Evolutionary conservation across 2,797 vertebrate species (phyloP).

Genomic region (Gambusia yucatana): DNA sequence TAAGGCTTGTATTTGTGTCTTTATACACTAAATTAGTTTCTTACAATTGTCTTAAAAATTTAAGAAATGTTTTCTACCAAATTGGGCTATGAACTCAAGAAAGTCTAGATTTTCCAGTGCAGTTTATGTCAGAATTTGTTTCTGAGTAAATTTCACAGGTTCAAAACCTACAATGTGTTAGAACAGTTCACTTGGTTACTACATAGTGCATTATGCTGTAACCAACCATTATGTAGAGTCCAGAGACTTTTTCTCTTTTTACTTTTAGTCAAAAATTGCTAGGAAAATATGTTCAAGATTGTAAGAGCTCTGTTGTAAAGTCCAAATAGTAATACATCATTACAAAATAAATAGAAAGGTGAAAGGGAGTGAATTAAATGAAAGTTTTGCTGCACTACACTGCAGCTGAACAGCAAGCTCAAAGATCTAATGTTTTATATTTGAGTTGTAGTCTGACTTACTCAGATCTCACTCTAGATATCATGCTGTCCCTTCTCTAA

Average conservation of each 20-base stretch:
- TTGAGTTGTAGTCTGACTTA: not conserved
- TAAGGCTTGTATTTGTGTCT: slow-evolving; percentile 24
- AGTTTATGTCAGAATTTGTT: not conserved
- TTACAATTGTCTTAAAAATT: not conserved
- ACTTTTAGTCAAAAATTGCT: not conserved
- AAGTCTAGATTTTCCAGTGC: not conserved
- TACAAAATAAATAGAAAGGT: not conserved
- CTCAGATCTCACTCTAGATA: not conserved
- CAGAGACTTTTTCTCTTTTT: not conserved
- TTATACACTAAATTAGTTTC: slow-evolving; percentile 42
- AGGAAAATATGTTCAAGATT: too few species aligned
- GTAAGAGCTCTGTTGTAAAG: not conserved
- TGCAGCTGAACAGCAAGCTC: too few species aligned
- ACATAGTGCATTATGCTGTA: not conserved
- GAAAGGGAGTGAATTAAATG: not conserved
- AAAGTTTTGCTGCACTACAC: not conserved
- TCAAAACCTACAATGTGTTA: not conserved
- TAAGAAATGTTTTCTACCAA: not conserved
- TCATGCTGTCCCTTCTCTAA: slow-evolving; percentile 50
- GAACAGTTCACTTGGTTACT: not conserved
- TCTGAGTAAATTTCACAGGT: not conserved
- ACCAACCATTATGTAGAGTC: not conserved
- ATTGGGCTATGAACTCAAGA: not conserved
- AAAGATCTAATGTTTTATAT: not conserved
- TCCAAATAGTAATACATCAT: not conserved